Conservation (phyloP, 2,888 invertebrate species). For the Lasioglossum figueresi region DNA sequence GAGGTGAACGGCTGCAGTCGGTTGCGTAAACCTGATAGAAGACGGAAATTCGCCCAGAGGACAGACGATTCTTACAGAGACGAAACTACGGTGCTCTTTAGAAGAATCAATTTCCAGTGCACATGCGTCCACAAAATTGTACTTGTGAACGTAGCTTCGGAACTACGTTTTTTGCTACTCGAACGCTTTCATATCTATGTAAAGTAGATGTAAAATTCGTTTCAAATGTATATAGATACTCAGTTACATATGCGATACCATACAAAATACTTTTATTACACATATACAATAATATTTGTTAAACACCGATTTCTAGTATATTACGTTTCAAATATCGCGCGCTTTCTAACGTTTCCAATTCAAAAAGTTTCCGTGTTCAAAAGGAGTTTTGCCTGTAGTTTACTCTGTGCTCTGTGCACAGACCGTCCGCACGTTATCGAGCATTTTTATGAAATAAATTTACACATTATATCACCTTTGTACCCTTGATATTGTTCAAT, state of each 20-base stretch:
- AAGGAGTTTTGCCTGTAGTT: neutral
- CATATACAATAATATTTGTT: no score
- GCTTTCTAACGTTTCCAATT: neutral
- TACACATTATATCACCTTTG: neutral
- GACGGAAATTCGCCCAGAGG: slow-evolving; percentile 21
- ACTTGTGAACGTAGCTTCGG: neutral
- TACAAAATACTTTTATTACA: no score
- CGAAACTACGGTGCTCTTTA: neutral
- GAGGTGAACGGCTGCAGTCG: neutral
- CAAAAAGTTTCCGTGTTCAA: neutral
- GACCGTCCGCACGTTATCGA: neutral
- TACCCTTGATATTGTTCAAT: neutral
- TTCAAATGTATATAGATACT: no score
- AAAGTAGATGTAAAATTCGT: no score
- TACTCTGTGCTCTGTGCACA: neutral
- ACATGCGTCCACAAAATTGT: neutral
- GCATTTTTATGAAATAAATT: neutral
- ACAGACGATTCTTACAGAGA: neutral
- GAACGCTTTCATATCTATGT: no score
- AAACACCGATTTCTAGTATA: neutral
- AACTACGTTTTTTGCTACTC: neutral
- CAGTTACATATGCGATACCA: no score
- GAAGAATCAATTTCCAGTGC: neutral
- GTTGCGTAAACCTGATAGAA: slow-evolving; percentile 59
- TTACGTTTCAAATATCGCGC: neutral